Base-by-base conservation (phyloP, 2,113 vertebrate genomes). In the Albula goreensis region DNA sequence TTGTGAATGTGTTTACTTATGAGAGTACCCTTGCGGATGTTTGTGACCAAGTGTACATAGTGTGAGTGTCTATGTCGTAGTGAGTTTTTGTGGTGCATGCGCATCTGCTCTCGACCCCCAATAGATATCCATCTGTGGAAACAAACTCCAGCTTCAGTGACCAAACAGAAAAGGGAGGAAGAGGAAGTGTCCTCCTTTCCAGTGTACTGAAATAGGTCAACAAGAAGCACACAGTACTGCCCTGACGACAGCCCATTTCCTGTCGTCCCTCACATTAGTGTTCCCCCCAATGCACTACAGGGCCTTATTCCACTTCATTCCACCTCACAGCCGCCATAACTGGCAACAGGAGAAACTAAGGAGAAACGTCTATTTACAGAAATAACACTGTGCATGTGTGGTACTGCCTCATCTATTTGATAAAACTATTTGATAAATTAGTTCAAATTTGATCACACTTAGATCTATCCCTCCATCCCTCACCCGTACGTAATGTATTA, bases 201-300 rank as follows among this genome's bases (percentile, higher is more conserved):
- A 66, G 79, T 85, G 60, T 49, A 83, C 79, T 84, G 84, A 91
- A 90, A 89, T 90, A 91, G 90, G 90, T 91, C 89, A 91, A 80
- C 79, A 82, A 81, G 86, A 90, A 89, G 82, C 87, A 89, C 82
- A 82, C 86, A 80, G 83, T 17, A 1, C 70, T 31, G n/a, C 70
- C 4, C n/a, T 11, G 41, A 79, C 41, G 78, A 49, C 5, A 48
- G 48, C 48, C 48, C 78, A 48, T 41, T 78, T 79, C 78, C 78
- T 50, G 12, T 17, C 48, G 17, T 48, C 48, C 31, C 49, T 79
- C 78, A 79, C 78, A 50, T 79, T 19, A 13, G 22, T n/a, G 10
- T n/a, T 1, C 8, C n/a, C 66, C 66, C 66, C n/a, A 5, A 19
- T 1, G 22, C n/a, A 41, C n/a, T 48, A 48, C 12, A 25, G 15